A percentile compares a stretch with the other conserved stretches of the same genome.
Evolutionary conservation across 2,888 invertebrate genomes (phyloP).

Genomic region (Timema podura): DNA sequence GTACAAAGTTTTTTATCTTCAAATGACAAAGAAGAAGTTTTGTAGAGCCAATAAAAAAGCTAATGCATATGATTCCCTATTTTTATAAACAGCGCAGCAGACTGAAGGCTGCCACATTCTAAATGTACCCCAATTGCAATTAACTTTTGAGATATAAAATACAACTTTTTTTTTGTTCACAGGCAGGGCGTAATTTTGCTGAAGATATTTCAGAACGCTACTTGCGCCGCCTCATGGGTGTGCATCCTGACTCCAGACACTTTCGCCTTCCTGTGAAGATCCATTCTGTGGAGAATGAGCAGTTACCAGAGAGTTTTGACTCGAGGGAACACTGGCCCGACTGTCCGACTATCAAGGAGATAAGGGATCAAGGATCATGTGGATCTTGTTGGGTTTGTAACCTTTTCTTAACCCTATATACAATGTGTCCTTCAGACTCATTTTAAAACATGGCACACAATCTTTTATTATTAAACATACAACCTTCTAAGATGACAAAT

Average conservation of each 20-base stretch:
- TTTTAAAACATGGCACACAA: no score
- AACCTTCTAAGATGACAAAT: no score
- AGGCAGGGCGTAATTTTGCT: slow-evolving; percentile 75
- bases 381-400: slow-evolving; percentile 72
- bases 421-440: no score
- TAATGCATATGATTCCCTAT: no score
- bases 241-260: slow-evolving; percentile 55
- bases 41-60: no score
- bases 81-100: no score
- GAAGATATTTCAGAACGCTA: slow-evolving; percentile 55
- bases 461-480: no score
- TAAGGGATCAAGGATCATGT: slow-evolving; percentile 84
- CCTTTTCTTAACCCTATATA: neutral
- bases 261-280: slow-evolving; percentile 46
- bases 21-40: no score
- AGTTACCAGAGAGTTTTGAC: slow-evolving; percentile 75
- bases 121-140: no score
- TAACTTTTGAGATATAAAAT: no score
- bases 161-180: slow-evolving; percentile 13
- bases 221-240: slow-evolving; percentile 67
- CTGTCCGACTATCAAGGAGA: slow-evolving; percentile 78
- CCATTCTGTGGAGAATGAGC: slow-evolving; percentile 35
- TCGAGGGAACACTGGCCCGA: slow-evolving; percentile 75
- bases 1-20: no score
- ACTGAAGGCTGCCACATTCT: no score